These are phyloP conservation scores for Anoura caudifer DNA, from an alignment of 2,113 vertebrate genomes.

Conservation along the genomic window DNA sequence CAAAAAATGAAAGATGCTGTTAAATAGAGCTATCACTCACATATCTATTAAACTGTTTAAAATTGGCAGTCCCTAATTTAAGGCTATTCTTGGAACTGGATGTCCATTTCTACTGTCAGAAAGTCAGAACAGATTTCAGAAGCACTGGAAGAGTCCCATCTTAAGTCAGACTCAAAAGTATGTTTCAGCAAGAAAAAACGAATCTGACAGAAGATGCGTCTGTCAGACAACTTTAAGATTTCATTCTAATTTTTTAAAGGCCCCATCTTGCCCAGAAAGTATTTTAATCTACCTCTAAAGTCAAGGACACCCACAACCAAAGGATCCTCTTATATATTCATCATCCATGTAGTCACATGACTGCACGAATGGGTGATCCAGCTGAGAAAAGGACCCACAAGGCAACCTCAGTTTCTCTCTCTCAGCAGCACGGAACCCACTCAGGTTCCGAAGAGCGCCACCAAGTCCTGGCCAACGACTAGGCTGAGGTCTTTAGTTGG, in stretches of 20 bases:
- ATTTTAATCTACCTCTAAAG: neutral
- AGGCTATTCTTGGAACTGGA: conserved; percentile 24
- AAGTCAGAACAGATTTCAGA: neutral
- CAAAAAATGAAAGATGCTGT: neutral
- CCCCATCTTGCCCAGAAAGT: neutral
- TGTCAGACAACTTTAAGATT: neutral
- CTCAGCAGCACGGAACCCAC: neutral
- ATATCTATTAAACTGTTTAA: conserved; percentile 14
- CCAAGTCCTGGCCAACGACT: no score
- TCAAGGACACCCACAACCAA: neutral
- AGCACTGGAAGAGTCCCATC: neutral
- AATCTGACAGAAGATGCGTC: neutral
- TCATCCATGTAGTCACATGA: neutral
- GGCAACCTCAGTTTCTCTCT: neutral
- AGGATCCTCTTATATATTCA: neutral
- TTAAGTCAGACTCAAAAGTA: neutral
- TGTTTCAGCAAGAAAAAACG: neutral
- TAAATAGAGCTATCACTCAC: neutral
- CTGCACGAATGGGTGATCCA: neutral
- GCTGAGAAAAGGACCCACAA: neutral
- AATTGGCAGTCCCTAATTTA: neutral
- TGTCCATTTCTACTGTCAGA: conserved; percentile 14
- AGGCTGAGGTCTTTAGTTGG: neutral
- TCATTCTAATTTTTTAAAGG: neutral
- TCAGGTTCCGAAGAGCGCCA: neutral